A percentile compares a stretch with the other conserved stretches of the same genome.
These are phyloP conservation scores for Pristionchus pacificus DNA, from an alignment of 1,140 invertebrate species.

Conservation along the genomic window DNA sequence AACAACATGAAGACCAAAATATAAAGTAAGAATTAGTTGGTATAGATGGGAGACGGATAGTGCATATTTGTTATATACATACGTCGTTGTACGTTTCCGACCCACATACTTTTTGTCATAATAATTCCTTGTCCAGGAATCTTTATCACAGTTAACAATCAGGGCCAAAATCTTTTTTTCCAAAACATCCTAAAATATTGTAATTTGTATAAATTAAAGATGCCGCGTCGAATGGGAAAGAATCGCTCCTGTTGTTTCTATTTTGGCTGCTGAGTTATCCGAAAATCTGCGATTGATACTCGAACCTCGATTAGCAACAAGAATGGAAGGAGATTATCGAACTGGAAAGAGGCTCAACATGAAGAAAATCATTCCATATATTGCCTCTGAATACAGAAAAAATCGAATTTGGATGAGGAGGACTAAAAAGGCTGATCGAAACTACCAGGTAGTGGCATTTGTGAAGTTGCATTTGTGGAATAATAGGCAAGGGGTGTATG, in stretches of 20 bases:
- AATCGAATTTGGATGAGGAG: conserved; percentile 97
- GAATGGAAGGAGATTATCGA: conserved; percentile 85
- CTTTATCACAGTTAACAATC: too few relatives aligned
- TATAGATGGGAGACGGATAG: too few relatives aligned
- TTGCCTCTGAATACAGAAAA: conserved; percentile 95
- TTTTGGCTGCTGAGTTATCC: conserved; percentile 79
- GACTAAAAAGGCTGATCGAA: conserved; percentile 87
- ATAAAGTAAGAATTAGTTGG: too few relatives aligned
- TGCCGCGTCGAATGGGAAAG: conserved; percentile 59
- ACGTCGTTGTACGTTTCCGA: too few relatives aligned
- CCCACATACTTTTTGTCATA: too few relatives aligned
- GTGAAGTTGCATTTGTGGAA: background rate
- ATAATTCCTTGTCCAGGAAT: too few relatives aligned
- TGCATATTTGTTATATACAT: too few relatives aligned
- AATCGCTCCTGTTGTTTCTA: conserved; percentile 65
- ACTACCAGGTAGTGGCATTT: conserved; percentile 71
- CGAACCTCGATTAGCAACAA: conserved; percentile 86
- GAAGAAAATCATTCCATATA: conserved; percentile 92
- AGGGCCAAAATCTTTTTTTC: too few relatives aligned
- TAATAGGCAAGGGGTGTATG: background rate
- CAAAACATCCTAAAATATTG: too few relatives aligned
- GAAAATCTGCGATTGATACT: conserved; percentile 87
- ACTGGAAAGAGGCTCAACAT: conserved; percentile 96
- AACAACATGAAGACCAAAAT: background rate
- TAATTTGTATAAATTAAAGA: too few relatives aligned